Percentiles rank a stretch among this genome's conserved stretches.
These are phyloP conservation scores for Menidia menidia DNA, from an alignment of 2,797 vertebrate genomes.

Conservation along the genomic window DNA sequence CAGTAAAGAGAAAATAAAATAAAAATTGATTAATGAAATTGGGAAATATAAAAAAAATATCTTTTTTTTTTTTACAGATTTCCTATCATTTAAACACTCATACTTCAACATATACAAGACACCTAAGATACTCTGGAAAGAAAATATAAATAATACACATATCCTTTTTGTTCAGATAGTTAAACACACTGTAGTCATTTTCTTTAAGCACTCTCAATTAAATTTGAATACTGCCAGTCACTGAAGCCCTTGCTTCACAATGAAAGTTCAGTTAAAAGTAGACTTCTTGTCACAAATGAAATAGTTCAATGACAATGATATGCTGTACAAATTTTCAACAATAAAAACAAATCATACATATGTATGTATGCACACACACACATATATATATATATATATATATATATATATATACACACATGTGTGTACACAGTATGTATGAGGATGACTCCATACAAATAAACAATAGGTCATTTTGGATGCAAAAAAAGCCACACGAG, in stretches of 20 bases:
- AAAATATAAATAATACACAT: conserved; percentile 83
- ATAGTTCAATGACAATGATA: conserved; percentile 79
- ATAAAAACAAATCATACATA: conserved; percentile 55
- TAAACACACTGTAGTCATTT: conserved; percentile 80
- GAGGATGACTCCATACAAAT: conserved; percentile 75
- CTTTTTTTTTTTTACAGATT: conserved; percentile 77
- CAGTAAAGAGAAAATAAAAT: conserved; percentile 84
- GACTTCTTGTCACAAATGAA: conserved; percentile 74
- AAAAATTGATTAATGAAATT: conserved; percentile 84
- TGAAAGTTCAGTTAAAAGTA: conserved; percentile 76
- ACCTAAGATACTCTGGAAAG: conserved; percentile 86
- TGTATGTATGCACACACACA: conserved; percentile 16
- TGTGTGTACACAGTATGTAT: neutral
- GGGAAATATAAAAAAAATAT: conserved; percentile 83
- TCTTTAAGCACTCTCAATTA: conserved; percentile 80
- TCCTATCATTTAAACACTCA: conserved; percentile 91
- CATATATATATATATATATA: neutral
- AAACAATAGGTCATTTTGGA: conserved; percentile 76
- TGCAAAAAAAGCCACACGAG: conserved; percentile 77
- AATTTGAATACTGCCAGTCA: conserved; percentile 84
- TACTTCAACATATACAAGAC: conserved; percentile 93
- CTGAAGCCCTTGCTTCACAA: conserved; percentile 82
- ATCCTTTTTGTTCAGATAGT: conserved; percentile 79
- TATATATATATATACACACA: conserved; percentile 6
- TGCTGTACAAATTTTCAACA: conserved; percentile 85